phyloP scores from a whole-genome alignment of 2,888 invertebrate species.

The Drosophila mercatorum region DNA sequence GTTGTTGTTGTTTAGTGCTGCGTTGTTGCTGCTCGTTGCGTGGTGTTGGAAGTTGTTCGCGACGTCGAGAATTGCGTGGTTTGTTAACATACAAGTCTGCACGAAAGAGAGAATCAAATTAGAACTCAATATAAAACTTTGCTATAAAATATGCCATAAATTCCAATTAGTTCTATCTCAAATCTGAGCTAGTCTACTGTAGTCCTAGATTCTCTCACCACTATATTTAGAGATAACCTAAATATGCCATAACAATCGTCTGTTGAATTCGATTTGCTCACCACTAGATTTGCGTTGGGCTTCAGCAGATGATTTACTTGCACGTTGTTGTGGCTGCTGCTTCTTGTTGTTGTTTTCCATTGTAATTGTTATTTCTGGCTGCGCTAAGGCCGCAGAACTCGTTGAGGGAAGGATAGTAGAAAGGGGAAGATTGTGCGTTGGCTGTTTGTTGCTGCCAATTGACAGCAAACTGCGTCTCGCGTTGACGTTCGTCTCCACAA shows the following conservation, averaged over 20 bases:
- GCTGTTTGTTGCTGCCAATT: slow-evolving; percentile 55
- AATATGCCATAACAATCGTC: background rate
- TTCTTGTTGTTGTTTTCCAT: slow-evolving; percentile 85
- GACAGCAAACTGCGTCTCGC: slow-evolving; percentile 64
- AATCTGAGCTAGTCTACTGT: background rate
- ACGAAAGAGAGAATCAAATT: background rate
- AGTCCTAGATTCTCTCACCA: background rate
- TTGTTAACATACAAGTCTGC: slow-evolving; percentile 76
- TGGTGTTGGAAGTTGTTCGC: slow-evolving; percentile 84
- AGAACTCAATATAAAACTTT: background rate
- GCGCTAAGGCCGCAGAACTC: slow-evolving; percentile 39
- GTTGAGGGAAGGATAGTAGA: slow-evolving; percentile 29
- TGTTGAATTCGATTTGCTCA: slow-evolving; percentile 71
- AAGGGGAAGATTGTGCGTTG: slow-evolving; percentile 42
- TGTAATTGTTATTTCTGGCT: slow-evolving; percentile 84
- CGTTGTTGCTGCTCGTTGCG: slow-evolving; percentile 86
- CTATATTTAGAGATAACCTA: background rate
- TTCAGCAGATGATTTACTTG: slow-evolving; percentile 90
- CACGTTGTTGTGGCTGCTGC: slow-evolving; percentile 87
- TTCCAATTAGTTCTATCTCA: background rate
- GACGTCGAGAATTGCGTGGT: slow-evolving; percentile 79
- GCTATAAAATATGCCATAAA: background rate
- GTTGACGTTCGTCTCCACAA: slow-evolving; percentile 83
- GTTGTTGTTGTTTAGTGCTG: slow-evolving; percentile 86
- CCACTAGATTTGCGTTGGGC: slow-evolving; percentile 83